Conservation (phyloP, 1,140 invertebrate genomes). For the Idris sp. region DNA sequence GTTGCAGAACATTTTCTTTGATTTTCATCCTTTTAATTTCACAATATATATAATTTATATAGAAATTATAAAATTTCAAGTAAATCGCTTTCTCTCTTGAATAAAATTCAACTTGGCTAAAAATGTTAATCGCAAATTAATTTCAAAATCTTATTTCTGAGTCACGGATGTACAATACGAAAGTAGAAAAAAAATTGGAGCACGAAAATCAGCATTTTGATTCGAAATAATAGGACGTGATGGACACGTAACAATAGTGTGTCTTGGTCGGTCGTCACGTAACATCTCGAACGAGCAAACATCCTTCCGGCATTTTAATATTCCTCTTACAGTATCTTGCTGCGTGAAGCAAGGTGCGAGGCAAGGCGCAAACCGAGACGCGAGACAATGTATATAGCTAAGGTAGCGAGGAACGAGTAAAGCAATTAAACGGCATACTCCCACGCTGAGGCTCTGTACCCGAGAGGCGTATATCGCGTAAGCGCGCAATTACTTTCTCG, state of each 20-base stretch:
- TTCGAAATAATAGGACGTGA: slow-evolving; percentile 29
- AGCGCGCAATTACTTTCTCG: slow-evolving; percentile 66
- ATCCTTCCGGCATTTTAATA: slow-evolving; percentile 68
- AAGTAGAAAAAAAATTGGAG: slow-evolving; percentile 13
- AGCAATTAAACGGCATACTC: slow-evolving; percentile 64
- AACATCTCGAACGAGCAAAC: slow-evolving; percentile 63
- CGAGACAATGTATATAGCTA: slow-evolving; percentile 52
- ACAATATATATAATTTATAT: no score
- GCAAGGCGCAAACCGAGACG: slow-evolving; percentile 23
- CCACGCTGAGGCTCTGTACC: slow-evolving; percentile 44
- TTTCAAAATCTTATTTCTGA: no score
- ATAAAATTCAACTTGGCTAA: no score
- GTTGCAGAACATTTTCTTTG: no score
- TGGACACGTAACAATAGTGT: slow-evolving; percentile 48
- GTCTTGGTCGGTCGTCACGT: slow-evolving; percentile 47
- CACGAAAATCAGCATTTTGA: slow-evolving; percentile 24
- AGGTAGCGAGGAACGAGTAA: slow-evolving; percentile 57
- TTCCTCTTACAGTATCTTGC: slow-evolving; percentile 46
- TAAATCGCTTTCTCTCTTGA: no score
- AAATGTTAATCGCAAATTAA: no score
- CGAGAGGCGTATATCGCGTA: slow-evolving; percentile 62
- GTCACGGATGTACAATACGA: no score
- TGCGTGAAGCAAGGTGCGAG: slow-evolving; percentile 40
- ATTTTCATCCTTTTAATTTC: no score
- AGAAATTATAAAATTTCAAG: no score